Percentiles rank a stretch among this genome's conserved stretches.
These are phyloP conservation scores for Probaryconus sp. DNA, from an alignment of 1,140 invertebrate species.

Conservation along the genomic window DNA sequence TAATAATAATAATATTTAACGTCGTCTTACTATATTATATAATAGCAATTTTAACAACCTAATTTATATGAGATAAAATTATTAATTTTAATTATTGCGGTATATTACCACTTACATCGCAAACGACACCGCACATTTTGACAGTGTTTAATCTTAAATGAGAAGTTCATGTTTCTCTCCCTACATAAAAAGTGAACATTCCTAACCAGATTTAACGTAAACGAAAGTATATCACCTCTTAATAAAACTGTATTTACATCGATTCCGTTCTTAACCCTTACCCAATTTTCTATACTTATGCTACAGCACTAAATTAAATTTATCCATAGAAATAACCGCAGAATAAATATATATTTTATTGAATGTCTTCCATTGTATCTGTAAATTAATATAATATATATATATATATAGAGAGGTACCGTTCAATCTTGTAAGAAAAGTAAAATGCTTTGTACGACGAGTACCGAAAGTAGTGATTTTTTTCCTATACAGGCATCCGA, in stretches of 20 bases:
- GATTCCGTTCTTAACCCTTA: conserved; percentile 15
- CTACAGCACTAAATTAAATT: conserved; percentile 60
- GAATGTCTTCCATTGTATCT: conserved; percentile 15
- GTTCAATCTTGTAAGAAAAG: conserved; percentile 11
- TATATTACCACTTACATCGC: conserved; percentile 47
- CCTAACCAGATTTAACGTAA: too few species aligned
- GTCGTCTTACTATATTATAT: conserved; percentile 58
- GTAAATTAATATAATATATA: conserved; percentile 30
- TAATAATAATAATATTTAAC: conserved; percentile 58
- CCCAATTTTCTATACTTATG: conserved; percentile 37
- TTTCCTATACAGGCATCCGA: too few species aligned
- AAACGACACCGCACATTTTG: conserved; percentile 32
- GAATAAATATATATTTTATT: conserved; percentile 49
- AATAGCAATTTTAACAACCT: conserved; percentile 74
- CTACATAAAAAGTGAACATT: too few species aligned
- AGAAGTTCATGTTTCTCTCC: neutral
- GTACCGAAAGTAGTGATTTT: too few species aligned
- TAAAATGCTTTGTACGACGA: too few species aligned
- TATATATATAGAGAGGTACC: conserved; percentile 19
- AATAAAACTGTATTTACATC: conserved; percentile 35
- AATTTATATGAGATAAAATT: conserved; percentile 58
- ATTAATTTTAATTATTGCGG: conserved; percentile 52
- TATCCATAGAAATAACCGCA: conserved; percentile 59
- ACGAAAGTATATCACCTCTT: conserved; percentile 33
- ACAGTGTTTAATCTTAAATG: neutral